Conservation (phyloP, 2,113 vertebrate species). For the Ornithorhynchus anatinus region DNA sequence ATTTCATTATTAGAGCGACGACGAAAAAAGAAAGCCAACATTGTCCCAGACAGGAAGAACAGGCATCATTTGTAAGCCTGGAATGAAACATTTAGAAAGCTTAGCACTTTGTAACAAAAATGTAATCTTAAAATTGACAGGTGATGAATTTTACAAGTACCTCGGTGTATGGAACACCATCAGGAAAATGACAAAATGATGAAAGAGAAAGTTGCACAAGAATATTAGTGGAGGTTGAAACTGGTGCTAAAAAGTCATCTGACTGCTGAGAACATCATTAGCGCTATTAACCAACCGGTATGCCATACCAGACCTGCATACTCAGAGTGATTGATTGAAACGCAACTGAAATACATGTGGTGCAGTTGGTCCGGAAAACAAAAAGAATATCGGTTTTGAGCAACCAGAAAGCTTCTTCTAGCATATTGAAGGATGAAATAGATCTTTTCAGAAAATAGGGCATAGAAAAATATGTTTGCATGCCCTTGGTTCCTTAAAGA, state of each 20-base stretch:
- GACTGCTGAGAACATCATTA: conserved; percentile 44
- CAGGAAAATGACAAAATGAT: conserved; percentile 42
- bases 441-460: too few species aligned
- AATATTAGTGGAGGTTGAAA: conserved; percentile 39
- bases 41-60: conserved; percentile 1
- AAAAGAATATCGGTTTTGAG: not conserved
- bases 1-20: conserved; percentile 13
- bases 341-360: conserved; percentile 4
- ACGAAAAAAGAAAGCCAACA: conserved; percentile 26
- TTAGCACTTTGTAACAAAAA: conserved; percentile 33
- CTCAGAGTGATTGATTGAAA: conserved; percentile 17
- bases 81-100: conserved; percentile 27
- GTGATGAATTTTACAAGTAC: conserved; percentile 34
- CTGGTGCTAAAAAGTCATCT: conserved; percentile 21
- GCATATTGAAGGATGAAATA: too few species aligned
- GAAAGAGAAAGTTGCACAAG: conserved; percentile 23
- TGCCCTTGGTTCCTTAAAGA: too few species aligned
- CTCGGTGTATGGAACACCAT: conserved; percentile 24
- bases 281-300: conserved; percentile 41
- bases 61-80: not conserved
- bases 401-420: too few species aligned
- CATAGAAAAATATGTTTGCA: too few species aligned
- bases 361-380: not conserved
- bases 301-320: not conserved
- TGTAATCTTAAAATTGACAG: conserved; percentile 42